These are phyloP conservation scores for Platynereis dumerilii DNA, from an alignment of 2,888 invertebrate genomes.

Conservation along the genomic window DNA sequence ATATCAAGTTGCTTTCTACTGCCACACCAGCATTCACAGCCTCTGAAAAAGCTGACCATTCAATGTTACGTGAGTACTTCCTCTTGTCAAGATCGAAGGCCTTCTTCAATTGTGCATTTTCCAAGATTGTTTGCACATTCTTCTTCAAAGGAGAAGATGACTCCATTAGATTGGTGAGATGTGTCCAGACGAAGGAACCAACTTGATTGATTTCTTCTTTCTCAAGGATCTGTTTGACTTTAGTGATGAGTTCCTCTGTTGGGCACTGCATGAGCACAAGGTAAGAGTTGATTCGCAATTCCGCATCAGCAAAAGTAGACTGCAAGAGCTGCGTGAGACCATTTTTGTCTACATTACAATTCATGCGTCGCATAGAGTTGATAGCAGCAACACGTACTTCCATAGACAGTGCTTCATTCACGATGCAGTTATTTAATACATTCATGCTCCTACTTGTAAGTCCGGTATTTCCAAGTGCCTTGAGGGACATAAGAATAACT, in stretches of 20 bases:
- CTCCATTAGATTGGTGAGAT: conserved; percentile 84
- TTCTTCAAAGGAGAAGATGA: conserved; percentile 84
- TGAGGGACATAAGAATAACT: conserved; percentile 57
- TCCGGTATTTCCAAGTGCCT: conserved; percentile 89
- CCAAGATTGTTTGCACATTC: conserved; percentile 83
- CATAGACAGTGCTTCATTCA: conserved; percentile 69
- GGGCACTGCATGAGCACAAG: conserved; percentile 90
- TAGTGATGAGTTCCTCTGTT: conserved; percentile 67
- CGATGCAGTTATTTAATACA: conserved; percentile 48
- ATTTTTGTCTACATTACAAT: conserved; percentile 68
- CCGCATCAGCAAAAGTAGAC: conserved; percentile 71
- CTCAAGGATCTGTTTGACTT: conserved; percentile 36
- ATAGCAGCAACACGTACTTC: conserved; percentile 81
- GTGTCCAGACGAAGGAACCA: conserved; percentile 94
- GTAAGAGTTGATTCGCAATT: conserved; percentile 86
- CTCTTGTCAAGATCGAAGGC: conserved; percentile 86
- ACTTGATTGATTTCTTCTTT: conserved; percentile 67
- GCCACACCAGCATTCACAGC: conserved; percentile 72
- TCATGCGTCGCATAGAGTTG: conserved; percentile 77
- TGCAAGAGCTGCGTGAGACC: not conserved
- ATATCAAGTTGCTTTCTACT: conserved; percentile 60
- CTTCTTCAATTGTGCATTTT: conserved; percentile 78
- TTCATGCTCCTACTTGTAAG: conserved; percentile 64
- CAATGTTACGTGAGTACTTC: conserved; percentile 90
- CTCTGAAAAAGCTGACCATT: conserved; percentile 79